Percentiles rank a stretch among this genome's conserved stretches.
Evolutionary conservation across 2,888 invertebrate species (phyloP).

Genomic region (Parnassius glacialis): DNA sequence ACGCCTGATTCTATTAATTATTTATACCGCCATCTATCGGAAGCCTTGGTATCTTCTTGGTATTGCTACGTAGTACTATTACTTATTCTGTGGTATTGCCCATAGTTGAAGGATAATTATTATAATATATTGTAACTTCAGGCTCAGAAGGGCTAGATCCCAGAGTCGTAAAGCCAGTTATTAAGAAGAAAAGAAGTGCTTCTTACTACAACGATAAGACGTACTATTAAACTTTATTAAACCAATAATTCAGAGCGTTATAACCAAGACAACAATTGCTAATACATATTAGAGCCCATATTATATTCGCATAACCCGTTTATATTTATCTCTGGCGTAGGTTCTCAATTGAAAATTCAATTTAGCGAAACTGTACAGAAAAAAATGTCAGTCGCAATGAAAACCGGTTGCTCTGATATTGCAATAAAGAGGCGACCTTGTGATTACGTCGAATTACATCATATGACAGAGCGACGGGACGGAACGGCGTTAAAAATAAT

Average conservation of each 20-base stretch:
- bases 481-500: conserved; percentile 4
- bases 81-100: too few species aligned
- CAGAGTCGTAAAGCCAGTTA: too few species aligned
- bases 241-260: too few species aligned
- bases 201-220: neutral
- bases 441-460: conserved; percentile 43
- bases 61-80: too few species aligned
- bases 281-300: conserved; percentile 10
- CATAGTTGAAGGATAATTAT: too few species aligned
- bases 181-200: too few species aligned
- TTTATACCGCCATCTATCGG: too few species aligned
- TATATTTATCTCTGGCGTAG: conserved; percentile 24
- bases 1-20: too few species aligned
- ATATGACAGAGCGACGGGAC: conserved; percentile 24
- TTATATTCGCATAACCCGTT: conserved; percentile 20
- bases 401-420: conserved; percentile 45
- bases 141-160: too few species aligned
- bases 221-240: too few species aligned
- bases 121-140: too few species aligned
- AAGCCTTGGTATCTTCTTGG: too few species aligned
- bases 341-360: conserved; percentile 27
- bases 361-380: conserved; percentile 35
- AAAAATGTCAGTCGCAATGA: conserved; percentile 28
- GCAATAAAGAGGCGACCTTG: conserved; percentile 46
- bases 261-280: neutral